These are phyloP conservation scores for Emydocephalus ijimae DNA, from an alignment of 2,113 vertebrate genomes.

Conservation along the genomic window DNA sequence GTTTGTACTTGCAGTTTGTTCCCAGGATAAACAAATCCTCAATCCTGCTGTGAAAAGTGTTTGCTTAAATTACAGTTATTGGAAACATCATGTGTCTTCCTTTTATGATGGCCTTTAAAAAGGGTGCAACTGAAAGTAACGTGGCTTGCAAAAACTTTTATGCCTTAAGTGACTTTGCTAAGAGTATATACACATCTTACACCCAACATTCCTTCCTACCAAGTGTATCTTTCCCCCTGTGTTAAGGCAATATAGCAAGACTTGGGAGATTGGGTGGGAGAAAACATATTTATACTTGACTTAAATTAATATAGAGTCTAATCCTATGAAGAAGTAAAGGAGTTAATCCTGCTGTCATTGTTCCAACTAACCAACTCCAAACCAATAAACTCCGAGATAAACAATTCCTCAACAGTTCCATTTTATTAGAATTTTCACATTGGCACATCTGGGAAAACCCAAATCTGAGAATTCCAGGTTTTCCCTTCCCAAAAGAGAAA, in stretches of 20 bases:
- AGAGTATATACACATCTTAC: not conserved
- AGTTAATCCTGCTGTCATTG: not conserved
- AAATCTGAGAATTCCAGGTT: too few species aligned
- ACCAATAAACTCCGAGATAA: too few species aligned
- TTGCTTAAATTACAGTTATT: not conserved
- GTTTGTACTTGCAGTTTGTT: not conserved
- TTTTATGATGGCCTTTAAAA: not conserved
- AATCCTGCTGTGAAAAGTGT: not conserved
- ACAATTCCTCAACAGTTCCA: too few species aligned
- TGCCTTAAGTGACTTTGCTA: not conserved
- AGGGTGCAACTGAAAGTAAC: not conserved
- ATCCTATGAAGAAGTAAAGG: not conserved
- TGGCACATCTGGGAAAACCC: too few species aligned
- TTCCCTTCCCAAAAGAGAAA: too few species aligned
- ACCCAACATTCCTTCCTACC: not conserved
- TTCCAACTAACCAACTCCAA: too few species aligned
- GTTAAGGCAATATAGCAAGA: not conserved
- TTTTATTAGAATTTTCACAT: too few species aligned
- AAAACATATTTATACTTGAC: not conserved
- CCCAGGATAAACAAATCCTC: not conserved
- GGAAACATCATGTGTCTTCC: not conserved
- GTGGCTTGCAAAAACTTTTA: not conserved
- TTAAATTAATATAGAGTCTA: not conserved
- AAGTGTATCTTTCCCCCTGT: not conserved
- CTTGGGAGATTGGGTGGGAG: not conserved